Evolutionary conservation across 35 echinoderm and acorn worm genomes (phyloP).

Genomic region (Apostichopus californicus): DNA sequence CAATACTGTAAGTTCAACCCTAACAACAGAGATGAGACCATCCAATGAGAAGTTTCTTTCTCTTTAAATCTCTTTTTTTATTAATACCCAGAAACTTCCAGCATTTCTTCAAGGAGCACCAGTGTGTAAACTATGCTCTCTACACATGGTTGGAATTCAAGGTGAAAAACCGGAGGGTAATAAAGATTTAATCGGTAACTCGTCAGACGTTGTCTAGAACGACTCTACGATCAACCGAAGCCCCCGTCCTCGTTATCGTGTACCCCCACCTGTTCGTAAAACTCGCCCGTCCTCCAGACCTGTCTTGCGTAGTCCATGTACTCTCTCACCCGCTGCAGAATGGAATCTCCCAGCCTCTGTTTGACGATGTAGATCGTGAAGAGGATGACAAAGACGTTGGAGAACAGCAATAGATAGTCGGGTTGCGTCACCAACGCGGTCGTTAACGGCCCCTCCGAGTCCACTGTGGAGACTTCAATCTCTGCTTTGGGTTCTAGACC

Average conservation of each 20-base stretch:
- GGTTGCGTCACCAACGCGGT: slow-evolving; percentile 55
- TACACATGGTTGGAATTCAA: too few relatives aligned
- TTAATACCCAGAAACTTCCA: too few relatives aligned
- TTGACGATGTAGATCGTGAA: slow-evolving; percentile 64
- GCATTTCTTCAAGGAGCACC: too few relatives aligned
- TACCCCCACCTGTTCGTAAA: slow-evolving; percentile 90
- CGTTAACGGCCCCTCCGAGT: slow-evolving; percentile 77
- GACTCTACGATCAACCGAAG: slow-evolving; percentile 3
- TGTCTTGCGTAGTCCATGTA: slow-evolving; percentile 59
- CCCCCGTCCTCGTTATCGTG: slow-evolving; percentile 67
- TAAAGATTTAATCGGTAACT: too few relatives aligned
- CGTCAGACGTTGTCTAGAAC: too few relatives aligned
- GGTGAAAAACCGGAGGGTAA: too few relatives aligned
- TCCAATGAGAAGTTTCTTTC: too few relatives aligned
- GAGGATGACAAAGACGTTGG: slow-evolving; percentile 64
- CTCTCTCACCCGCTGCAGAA: slow-evolving; percentile 43
- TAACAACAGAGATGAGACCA: too few relatives aligned
- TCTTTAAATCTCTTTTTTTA: too few relatives aligned
- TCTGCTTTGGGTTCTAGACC: slow-evolving; percentile 76
- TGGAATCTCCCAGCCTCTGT: slow-evolving; percentile 65
- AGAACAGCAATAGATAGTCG: slow-evolving; percentile 89
- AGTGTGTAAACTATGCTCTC: too few relatives aligned
- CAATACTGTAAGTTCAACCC: too few relatives aligned
- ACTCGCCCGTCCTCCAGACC: slow-evolving; percentile 82
- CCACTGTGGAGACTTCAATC: slow-evolving; percentile 60